Conservation (phyloP, 1,140 invertebrate species). For the Musca domestica region DNA sequence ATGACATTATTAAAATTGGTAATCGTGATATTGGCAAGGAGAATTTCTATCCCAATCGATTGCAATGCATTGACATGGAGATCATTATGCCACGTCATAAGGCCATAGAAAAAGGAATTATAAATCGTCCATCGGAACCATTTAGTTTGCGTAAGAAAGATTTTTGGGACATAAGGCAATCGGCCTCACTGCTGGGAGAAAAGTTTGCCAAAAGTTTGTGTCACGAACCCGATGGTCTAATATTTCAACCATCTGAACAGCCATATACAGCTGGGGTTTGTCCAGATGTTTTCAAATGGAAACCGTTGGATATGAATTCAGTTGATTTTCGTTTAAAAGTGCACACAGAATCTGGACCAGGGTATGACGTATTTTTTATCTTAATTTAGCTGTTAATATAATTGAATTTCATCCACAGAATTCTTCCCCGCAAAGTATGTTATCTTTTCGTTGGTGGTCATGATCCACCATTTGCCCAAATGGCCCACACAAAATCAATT, state of each 20-base stretch:
- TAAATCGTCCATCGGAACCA: constrained; percentile 78
- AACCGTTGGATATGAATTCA: constrained; percentile 89
- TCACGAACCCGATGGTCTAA: constrained; percentile 96
- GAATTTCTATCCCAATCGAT: constrained; percentile 72
- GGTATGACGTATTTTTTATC: no score
- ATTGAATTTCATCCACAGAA: constrained; percentile 57
- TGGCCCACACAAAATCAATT: constrained; percentile 76
- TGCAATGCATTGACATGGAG: constrained; percentile 73
- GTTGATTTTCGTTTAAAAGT: constrained; percentile 94
- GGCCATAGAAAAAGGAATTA: constrained; percentile 72
- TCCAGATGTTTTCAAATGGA: constrained; percentile 94
- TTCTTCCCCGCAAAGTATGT: constrained; percentile 72
- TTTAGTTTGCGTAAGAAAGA: constrained; percentile 84
- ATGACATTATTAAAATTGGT: constrained; percentile 90
- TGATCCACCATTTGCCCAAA: constrained; percentile 64
- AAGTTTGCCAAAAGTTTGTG: constrained; percentile 81
- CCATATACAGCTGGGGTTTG: constrained; percentile 82
- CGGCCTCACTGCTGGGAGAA: constrained; percentile 71
- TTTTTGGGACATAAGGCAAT: constrained; percentile 80
- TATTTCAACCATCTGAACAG: constrained; percentile 91
- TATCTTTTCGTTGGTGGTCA: constrained; percentile 77
- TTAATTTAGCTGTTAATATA: constrained; percentile 27
- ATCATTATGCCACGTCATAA: constrained; percentile 66
- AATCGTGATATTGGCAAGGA: constrained; percentile 74
- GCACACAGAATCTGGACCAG: constrained; percentile 66